Percentiles rank a stretch among this genome's conserved stretches.
These are phyloP conservation scores for Drosophila formosana DNA, from an alignment of 2,888 invertebrate genomes.

Conservation along the genomic window DNA sequence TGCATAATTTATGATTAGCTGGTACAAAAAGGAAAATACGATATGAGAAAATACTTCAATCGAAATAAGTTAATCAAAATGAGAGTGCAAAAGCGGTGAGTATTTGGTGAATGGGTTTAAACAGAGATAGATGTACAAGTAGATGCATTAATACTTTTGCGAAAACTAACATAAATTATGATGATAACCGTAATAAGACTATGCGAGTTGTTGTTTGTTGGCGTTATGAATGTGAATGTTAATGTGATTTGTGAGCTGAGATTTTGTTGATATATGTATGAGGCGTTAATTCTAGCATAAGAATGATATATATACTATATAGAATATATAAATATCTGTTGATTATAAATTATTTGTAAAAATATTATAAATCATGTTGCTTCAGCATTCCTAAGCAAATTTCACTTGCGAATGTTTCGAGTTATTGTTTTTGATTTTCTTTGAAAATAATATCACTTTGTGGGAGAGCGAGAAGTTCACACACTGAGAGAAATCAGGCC, in stretches of 20 bases:
- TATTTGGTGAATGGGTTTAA: slow-evolving; percentile 23
- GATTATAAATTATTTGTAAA: slow-evolving; percentile 66
- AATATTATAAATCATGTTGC: slow-evolving; percentile 44
- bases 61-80: slow-evolving; percentile 14
- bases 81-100: slow-evolving; percentile 14
- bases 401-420: slow-evolving; percentile 66
- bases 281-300: slow-evolving; percentile 40
- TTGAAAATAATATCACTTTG: slow-evolving; percentile 79
- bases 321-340: slow-evolving; percentile 13
- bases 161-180: slow-evolving; percentile 46
- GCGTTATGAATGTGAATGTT: slow-evolving; percentile 30
- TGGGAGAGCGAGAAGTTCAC: slow-evolving; percentile 28
- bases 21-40: slow-evolving; percentile 5
- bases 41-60: slow-evolving; percentile 9
- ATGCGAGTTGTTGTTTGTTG: slow-evolving; percentile 56
- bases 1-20: slow-evolving; percentile 13
- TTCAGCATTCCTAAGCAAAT: slow-evolving; percentile 32
- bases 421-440: slow-evolving; percentile 61
- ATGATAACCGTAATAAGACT: slow-evolving; percentile 44
- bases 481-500: slow-evolving; percentile 27
- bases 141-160: slow-evolving; percentile 49
- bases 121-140: slow-evolving; percentile 42
- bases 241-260: slow-evolving; percentile 31
- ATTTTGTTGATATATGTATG: slow-evolving; percentile 38
- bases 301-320: slow-evolving; percentile 17